Evolutionary conservation across 2,888 invertebrate species (phyloP).

Genomic region (Stenotaenia linearis): DNA sequence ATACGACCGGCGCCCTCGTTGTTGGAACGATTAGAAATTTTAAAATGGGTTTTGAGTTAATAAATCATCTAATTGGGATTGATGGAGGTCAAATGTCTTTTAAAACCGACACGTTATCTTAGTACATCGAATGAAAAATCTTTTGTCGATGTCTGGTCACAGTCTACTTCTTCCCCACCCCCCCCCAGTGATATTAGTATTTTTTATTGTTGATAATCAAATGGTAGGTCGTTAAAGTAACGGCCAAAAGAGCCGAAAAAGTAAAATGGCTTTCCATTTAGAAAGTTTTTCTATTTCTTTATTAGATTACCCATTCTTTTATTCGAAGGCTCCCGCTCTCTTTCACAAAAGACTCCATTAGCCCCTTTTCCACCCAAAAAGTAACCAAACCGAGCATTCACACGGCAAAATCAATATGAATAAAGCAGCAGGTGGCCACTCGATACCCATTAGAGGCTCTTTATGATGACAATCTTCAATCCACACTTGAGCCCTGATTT

Average conservation of each 20-base stretch:
- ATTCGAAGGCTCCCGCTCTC: too few relatives aligned
- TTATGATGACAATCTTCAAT: neutral
- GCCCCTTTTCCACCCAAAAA: too few relatives aligned
- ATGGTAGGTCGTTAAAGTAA: neutral
- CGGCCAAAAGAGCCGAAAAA: neutral
- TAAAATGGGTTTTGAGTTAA: too few relatives aligned
- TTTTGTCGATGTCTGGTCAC: neutral
- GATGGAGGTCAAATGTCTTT: too few relatives aligned
- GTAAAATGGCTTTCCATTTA: neutral
- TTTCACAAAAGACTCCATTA: neutral
- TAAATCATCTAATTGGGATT: too few relatives aligned
- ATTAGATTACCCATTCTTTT: too few relatives aligned
- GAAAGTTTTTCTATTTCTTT: neutral
- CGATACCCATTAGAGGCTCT: neutral
- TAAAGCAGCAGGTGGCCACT: neutral
- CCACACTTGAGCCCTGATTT: neutral
- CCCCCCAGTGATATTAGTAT: neutral
- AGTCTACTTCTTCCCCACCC: neutral
- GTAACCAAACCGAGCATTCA: neutral
- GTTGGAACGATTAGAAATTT: too few relatives aligned
- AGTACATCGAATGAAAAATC: too few relatives aligned
- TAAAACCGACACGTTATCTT: too few relatives aligned
- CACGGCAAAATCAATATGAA: neutral
- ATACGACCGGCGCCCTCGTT: too few relatives aligned
- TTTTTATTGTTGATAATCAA: neutral